Evolutionary conservation across 2,113 vertebrate genomes (phyloP), one percentile per base, ranked within the genome.

Genomic region (Thinocorus orbignyianus): DNA sequence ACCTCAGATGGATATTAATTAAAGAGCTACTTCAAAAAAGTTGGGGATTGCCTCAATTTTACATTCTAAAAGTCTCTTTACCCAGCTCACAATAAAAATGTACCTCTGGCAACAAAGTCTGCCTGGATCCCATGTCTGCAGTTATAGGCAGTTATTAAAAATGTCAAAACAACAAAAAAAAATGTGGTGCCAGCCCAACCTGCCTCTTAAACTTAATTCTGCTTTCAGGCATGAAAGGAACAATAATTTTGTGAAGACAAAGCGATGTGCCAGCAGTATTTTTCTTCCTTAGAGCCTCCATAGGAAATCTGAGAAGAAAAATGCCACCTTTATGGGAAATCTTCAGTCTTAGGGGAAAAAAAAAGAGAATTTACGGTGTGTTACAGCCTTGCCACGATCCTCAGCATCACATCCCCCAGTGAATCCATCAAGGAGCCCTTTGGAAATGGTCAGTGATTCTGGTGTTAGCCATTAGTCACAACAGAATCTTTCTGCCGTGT

Each of bases 241-340:
- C 97, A 98, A 97, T 98, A 97, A 98, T 97, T 97, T 95, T 41
- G 94, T 94, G 97, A 98, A 98, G 98, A 98, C 97, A 98, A 95
- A 98, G 97, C 93, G 95, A 96, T 97, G 94, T 91, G 89, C 94
- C 97, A 97, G 98, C 97, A 98, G 92, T 97, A 97, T 97, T 93
- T 96, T 96, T 71, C 96, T 97, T 98, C 88, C 88, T 97, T 94
- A 95, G 60, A 93, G 96, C 91, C 97, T 98, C 98, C 90, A 96
- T 96, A 97, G 91, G 95, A 97, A 97, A 98, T 96, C 83, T 97
- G 98, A 98, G 97, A 98, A 97, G 95, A 96, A 97, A 97, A 97
- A 97, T 96, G 93, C 82, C 96, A 90, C 94, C 94, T 97, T 97
- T 98, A 97, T 97, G 95, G 92, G 98, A 97, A 97, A 98, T 97